Base-by-base conservation (phyloP, 1,140 invertebrate genomes). In the Acyrthosiphon pisum region DNA sequence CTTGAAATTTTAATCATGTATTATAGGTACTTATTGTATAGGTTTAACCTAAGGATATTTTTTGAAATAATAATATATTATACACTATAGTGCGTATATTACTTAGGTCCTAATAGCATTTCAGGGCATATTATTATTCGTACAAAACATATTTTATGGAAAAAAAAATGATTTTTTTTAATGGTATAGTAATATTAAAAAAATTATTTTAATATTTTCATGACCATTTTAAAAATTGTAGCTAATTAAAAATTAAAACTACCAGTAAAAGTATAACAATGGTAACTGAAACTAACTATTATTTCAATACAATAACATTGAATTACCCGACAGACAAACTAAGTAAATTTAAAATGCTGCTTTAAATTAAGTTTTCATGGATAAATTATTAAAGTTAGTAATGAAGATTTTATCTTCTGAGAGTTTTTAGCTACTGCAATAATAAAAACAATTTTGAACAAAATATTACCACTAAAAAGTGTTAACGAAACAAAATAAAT, bases 401-500 rank as follows among this genome's bases (percentile, higher is more conserved):
- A 41, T 84, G 37, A 41, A 26, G 83, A 84, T 84, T 84, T 41
- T 84, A 41, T 84, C 37, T 84, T 76, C 1, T n/a, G 60, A 76
- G 60, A n/a, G 60, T n/a, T 76, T 76, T 76, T 84, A 84, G 22
- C 35, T 41, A 41, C 81, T 84, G 8, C 23, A 41, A 41, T 84
- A 84, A 84, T 23, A 84, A 84, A 26, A 84, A 41, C 23, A 41
- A 84, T 44, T 84, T 84, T 11, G 35, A 87, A 87, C 44, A 48
- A 87, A 87, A n/a, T 48, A 46, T 26, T 87, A 83, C 37, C 41
- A 84, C 37, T 84, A 87, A 30, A 87, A 87, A 48, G 30, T 87
- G n/a, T 23, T 89, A 89, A 48, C n/a, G n/a, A 89, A 37, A 53
- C 48, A 11, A 89, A 89, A 53, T 53, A 50, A 89, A 89, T 87